Evolutionary conservation across 2,797 vertebrate species (phyloP), one percentile per base, ranked within the genome.

Genomic region (Premnoplex brunnescens): DNA sequence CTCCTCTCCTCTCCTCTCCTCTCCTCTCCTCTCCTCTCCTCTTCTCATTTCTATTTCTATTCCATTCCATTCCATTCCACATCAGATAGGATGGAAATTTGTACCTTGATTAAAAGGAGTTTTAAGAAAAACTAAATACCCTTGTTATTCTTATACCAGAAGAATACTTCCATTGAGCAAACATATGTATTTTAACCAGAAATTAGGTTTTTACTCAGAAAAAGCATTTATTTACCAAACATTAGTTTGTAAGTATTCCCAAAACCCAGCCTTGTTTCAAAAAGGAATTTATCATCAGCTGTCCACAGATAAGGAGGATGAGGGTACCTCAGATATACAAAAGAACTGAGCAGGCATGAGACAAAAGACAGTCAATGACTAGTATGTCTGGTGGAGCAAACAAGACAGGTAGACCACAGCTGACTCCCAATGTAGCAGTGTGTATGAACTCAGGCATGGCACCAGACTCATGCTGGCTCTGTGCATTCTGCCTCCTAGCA

Each of bases 81-180:
- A 46, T 51, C 27, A 71, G 28, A 28, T 14, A 8, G 24, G 37
- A 39, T 44, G 28, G 54, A 71, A 92, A 87, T 63, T 90, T 81
- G 10, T 85, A 55, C 52, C 30, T n/a, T 37, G 34, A 46, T 69
- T 77, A 89, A 59, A 83, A 28, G 41, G 19, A 76, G 27, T 75
- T 71, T 48, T 11, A 12, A 73, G 43, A 80, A 72, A 63, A 71
- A 39, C 10, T 78, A 56, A 56, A 67, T 67, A 37, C 8, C 34
- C 12, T 52, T 88, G 52, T 93, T 92, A 96, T 77, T 80, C 60
- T 79, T 46, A 69, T 43, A 91, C 7, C 27, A 63, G 66, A 66
- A 67, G 6, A 74, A 74, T 43, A 63, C 8, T 56, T 67, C 23
- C 39, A 37, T 20, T 49, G 46, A 85, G 36, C 7, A 75, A 44